Conservation (phyloP, 2,797 vertebrate genomes). For the Okamejei kenojei region DNA sequence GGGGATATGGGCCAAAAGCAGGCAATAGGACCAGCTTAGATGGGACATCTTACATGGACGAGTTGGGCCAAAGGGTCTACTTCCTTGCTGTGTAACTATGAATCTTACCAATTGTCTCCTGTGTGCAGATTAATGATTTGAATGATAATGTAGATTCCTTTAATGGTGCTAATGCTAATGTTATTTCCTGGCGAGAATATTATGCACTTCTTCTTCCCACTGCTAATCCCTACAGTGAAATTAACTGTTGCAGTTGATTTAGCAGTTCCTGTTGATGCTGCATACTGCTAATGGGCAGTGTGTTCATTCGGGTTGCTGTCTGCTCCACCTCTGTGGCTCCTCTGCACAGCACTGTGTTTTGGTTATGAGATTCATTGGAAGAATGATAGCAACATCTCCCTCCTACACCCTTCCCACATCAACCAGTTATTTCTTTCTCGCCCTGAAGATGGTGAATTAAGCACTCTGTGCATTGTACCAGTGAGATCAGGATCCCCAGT, state of each 20-base stretch:
- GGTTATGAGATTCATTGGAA: background rate
- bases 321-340: background rate
- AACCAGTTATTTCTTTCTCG: background rate
- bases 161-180: background rate
- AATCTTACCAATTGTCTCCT: background rate
- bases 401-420: background rate
- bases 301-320: background rate
- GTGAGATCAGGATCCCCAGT: background rate
- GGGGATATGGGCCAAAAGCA: too few species aligned
- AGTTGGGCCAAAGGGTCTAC: too few species aligned
- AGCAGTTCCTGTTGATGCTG: background rate
- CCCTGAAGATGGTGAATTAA: background rate
- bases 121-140: background rate
- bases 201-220: background rate
- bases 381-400: background rate
- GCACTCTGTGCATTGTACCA: background rate
- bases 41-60: too few species aligned
- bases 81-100: too few species aligned
- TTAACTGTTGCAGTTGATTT: background rate
- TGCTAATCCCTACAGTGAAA: background rate
- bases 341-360: background rate
- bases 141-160: background rate
- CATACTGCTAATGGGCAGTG: background rate
- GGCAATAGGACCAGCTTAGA: too few species aligned
- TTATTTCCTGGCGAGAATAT: background rate